Evolutionary conservation across 2,888 invertebrate species (phyloP).

Genomic region (Prenolepis imparis): DNA sequence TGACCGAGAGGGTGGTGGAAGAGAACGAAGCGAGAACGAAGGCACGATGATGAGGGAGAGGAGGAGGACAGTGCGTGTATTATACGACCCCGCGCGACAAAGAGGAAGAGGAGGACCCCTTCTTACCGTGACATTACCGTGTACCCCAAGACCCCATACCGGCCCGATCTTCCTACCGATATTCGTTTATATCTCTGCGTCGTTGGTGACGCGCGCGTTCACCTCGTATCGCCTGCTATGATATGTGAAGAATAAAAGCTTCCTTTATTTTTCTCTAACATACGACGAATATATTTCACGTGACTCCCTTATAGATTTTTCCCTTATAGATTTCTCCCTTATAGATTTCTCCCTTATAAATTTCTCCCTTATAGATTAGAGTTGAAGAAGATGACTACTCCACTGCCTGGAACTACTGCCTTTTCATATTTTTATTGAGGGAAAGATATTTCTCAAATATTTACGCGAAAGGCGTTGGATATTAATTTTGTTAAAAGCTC

Average conservation of each 20-base stretch:
- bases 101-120: slow-evolving; percentile 55
- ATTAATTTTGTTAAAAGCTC: background rate
- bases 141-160: slow-evolving; percentile 59
- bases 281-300: slow-evolving; percentile 32
- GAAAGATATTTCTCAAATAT: background rate
- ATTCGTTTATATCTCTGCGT: slow-evolving; percentile 80
- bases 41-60: slow-evolving; percentile 5
- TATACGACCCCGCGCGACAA: slow-evolving; percentile 54
- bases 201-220: slow-evolving; percentile 72
- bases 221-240: slow-evolving; percentile 82
- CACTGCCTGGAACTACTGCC: too few species aligned
- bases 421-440: background rate
- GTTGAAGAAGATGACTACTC: too few species aligned
- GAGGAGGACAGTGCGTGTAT: slow-evolving; percentile 57
- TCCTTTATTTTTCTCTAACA: slow-evolving; percentile 83
- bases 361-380: too few species aligned
- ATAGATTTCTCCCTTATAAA: too few species aligned
- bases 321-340: background rate
- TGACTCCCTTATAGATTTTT: slow-evolving; percentile 8
- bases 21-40: slow-evolving; percentile 22
- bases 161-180: slow-evolving; percentile 78
- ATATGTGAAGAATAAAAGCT: slow-evolving; percentile 84
- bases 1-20: slow-evolving; percentile 7
- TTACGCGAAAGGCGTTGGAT: background rate
- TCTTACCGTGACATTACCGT: slow-evolving; percentile 69